phyloP scores from a whole-genome alignment of 2,797 vertebrate genomes.

The Diplodus puntazzo region DNA sequence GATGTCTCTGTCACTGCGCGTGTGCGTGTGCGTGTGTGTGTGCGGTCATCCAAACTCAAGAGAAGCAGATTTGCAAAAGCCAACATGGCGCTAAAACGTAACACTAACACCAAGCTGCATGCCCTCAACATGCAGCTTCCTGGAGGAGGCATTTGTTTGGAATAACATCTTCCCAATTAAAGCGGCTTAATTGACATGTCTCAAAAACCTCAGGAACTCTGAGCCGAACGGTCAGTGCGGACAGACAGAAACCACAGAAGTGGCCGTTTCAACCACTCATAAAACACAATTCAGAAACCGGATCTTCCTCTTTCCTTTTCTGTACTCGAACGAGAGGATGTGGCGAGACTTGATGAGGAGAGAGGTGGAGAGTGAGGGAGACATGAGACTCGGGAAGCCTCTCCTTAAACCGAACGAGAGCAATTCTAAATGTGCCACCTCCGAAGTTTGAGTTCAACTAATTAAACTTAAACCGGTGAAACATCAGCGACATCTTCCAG shows the following conservation, averaged over 20 bases:
- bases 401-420: constrained; percentile 36
- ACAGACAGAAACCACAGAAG: constrained; percentile 76
- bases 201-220: constrained; percentile 78
- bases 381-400: constrained; percentile 43
- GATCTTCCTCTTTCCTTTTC: constrained; percentile 83
- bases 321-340: constrained; percentile 75
- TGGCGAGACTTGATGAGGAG: constrained; percentile 78
- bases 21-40: constrained; percentile 5
- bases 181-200: constrained; percentile 78
- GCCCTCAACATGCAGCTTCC: not conserved
- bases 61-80: constrained; percentile 55
- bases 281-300: constrained; percentile 83
- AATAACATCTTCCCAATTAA: constrained; percentile 81
- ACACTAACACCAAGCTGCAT: constrained; percentile 18
- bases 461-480: not conserved
- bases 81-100: constrained; percentile 28
- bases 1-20: constrained; percentile 30
- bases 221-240: constrained; percentile 67
- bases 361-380: constrained; percentile 56
- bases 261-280: constrained; percentile 81
- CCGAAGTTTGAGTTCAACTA: not conserved
- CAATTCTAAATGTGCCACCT: constrained; percentile 33
- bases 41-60: constrained; percentile 38
- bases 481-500: too few relatives aligned
- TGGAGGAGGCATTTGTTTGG: constrained; percentile 65